Evolutionary conservation across 2,797 vertebrate species (phyloP).

Genomic region (Melanotaenia boesemani): DNA sequence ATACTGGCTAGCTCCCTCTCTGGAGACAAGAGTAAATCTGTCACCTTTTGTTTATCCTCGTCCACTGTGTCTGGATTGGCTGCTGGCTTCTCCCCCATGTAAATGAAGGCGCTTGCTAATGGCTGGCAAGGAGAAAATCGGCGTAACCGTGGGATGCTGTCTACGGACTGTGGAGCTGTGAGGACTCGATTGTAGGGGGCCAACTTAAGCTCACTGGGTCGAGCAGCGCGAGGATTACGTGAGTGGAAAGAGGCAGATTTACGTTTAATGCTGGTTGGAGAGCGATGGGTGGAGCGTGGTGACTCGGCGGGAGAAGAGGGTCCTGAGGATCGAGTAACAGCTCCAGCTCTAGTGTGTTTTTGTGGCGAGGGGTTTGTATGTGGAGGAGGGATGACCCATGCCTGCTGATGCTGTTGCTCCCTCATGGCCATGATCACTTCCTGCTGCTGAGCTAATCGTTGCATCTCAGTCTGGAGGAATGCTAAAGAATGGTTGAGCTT

Average conservation of each 20-base stretch:
- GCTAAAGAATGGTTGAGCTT: constrained; percentile 94
- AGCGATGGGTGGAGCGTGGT: constrained; percentile 87
- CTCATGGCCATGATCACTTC: constrained; percentile 98
- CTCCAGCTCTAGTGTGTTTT: constrained; percentile 77
- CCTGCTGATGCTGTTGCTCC: constrained; percentile 88
- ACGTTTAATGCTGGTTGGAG: constrained; percentile 90
- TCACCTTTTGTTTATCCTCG: constrained; percentile 61
- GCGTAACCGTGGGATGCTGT: constrained; percentile 94
- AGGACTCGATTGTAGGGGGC: constrained; percentile 94
- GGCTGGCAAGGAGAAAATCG: constrained; percentile 95
- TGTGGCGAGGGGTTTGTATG: constrained; percentile 91
- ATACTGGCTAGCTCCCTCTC: constrained; percentile 54
- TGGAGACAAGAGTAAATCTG: constrained; percentile 51
- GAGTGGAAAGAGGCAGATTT: constrained; percentile 91
- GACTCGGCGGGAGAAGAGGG: constrained; percentile 89
- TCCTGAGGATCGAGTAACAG: constrained; percentile 86
- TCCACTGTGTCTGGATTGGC: constrained; percentile 67
- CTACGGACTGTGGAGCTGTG: constrained; percentile 93
- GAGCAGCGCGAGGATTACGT: constrained; percentile 89
- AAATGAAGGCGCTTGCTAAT: constrained; percentile 89
- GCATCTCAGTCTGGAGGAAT: constrained; percentile 97
- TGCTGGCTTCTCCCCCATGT: constrained; percentile 88
- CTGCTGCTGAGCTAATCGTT: constrained; percentile 95
- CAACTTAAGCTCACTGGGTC: constrained; percentile 94
- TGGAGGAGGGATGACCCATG: constrained; percentile 91